Conservation (phyloP, 2,888 invertebrate genomes). For the Pollenia angustigena region DNA sequence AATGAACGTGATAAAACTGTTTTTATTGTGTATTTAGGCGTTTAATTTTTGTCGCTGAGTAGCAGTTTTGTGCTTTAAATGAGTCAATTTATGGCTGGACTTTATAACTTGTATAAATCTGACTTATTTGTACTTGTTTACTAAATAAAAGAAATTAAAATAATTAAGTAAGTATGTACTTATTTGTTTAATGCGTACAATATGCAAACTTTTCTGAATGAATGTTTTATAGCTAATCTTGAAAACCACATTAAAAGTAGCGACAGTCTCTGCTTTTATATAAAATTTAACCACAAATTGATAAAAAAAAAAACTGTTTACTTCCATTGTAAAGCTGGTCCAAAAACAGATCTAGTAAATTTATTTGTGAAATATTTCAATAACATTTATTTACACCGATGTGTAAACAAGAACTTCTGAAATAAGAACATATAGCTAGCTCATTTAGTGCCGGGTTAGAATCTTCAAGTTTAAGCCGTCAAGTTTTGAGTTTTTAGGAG, state of each 20-base stretch:
- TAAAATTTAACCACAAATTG: background rate
- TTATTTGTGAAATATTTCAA: too few relatives aligned
- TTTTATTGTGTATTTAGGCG: conserved; percentile 36
- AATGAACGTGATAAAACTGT: conserved; percentile 58
- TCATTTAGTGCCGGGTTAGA: too few relatives aligned
- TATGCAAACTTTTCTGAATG: background rate
- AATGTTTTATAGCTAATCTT: background rate
- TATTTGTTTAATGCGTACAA: background rate
- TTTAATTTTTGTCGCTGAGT: conserved; percentile 29
- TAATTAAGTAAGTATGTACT: background rate
- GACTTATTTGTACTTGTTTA: conserved; percentile 21
- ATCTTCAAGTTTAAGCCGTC: too few relatives aligned
- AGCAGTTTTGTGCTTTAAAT: conserved; percentile 19
- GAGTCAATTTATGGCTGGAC: conserved; percentile 56
- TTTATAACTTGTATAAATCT: conserved; percentile 44
- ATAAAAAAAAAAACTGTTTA: background rate
- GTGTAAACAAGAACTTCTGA: too few relatives aligned
- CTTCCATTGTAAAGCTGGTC: too few relatives aligned
- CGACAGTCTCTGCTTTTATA: too few relatives aligned
- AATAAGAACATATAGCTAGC: too few relatives aligned
- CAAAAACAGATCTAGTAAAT: too few relatives aligned
- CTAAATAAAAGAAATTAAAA: conserved; percentile 2
- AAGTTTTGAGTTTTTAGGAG: too few relatives aligned
- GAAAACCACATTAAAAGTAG: background rate
- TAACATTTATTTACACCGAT: too few relatives aligned